Base-by-base conservation (phyloP, 2,113 vertebrate genomes). In the Antennarius striatus region DNA sequence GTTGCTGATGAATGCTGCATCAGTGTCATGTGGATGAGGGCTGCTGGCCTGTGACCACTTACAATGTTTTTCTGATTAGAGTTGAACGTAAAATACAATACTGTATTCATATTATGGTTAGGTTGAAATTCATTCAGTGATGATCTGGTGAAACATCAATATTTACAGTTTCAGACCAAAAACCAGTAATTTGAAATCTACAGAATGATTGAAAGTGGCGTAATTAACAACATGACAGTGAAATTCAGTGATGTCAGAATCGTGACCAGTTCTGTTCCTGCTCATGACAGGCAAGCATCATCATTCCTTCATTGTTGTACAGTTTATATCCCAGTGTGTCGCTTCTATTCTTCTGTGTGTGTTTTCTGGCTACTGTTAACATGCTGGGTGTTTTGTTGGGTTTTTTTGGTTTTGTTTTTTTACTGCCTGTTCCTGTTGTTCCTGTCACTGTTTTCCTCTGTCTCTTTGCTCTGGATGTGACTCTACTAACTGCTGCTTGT, bases 391-490 rank as follows among this genome's bases (percentile, higher is more conserved):
- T 22, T 22, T 40, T 29, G 17, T 49, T 1, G 16, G 47, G 47
- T 39, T 40, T 13, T 16, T 13, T 5, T 59, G 4, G 0, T 17
- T 50, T 22, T 22, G 2, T 1, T 50, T 14, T 55, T 5, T 58
- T 36, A 30, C 2, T 30, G 48, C 53, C 14, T 13, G 36, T 69
- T n/a, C 61, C 11, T 22, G 32, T 77, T 13, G 36, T 69, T n/a
- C 61, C 11, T 22, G 32, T 77, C 45, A 30, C 57, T 63, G 16
- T 48, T 59, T 22, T 5, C 54, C 29, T 53, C 39, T 57, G 70
- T 66, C 30, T 54, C 46, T 78, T 51, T 56, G 47, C 22, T 56
- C 63, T 66, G 66, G 62, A 73, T 65, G 62, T 68, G 65, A 70
- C 74, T 59, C 50, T 59, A 53, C 62, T 79, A 46, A 43, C 28